Percentiles rank a stretch among this genome's conserved stretches.
Conservation (phyloP, 2,113 vertebrate species). For the Garra rufa region DNA sequence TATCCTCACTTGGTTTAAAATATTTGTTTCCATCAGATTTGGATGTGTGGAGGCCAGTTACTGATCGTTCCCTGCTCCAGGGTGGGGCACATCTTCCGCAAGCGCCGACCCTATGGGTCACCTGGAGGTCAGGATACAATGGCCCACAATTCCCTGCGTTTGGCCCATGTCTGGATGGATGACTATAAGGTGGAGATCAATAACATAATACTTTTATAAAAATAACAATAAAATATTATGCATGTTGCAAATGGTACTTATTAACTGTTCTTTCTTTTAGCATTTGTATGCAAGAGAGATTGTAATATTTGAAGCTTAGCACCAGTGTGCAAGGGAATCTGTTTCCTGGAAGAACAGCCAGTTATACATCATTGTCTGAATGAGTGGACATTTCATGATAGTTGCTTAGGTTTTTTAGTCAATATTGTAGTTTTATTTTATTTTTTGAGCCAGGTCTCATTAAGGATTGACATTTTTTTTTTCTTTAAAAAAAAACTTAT, state of each 20-base stretch:
- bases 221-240: background rate
- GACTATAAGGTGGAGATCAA: conserved; percentile 87
- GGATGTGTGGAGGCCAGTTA: conserved; percentile 96
- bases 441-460: background rate
- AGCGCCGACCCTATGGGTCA: conserved; percentile 92
- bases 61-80: conserved; percentile 95
- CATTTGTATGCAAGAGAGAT: background rate
- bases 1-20: background rate
- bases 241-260: background rate
- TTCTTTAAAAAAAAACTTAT: no score
- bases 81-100: conserved; percentile 97
- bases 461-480: no score
- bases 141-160: conserved; percentile 92
- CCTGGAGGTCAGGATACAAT: conserved; percentile 95
- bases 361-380: background rate
- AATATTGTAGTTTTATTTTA: background rate
- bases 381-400: background rate
- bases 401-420: background rate
- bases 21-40: conserved; percentile 80
- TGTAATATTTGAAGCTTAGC: background rate
- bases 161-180: conserved; percentile 97
- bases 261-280: background rate
- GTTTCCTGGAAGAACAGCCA: background rate
- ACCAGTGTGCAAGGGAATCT: background rate
- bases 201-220: background rate